Base-by-base conservation (phyloP, 2,888 invertebrate genomes). In the Ormyrus pomaceus region DNA sequence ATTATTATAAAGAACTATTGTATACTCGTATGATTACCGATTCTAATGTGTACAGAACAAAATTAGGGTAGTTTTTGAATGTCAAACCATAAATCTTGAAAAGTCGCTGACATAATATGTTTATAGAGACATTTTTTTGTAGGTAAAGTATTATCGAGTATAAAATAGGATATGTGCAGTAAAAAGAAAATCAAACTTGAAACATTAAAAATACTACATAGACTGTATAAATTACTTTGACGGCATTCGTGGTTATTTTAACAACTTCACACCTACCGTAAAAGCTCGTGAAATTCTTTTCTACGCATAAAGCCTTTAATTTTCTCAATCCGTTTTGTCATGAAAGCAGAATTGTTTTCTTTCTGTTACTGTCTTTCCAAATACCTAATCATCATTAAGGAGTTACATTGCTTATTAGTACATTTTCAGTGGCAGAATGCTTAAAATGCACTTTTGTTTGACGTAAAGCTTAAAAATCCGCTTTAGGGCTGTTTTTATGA, bases 231-330 rank as follows among this genome's bases (percentile, higher is more conserved):
- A 77, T 81, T 77, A 77, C 69, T 77, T 81, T 81, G 77, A 81
- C 77, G 81, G 62, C 73, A 74, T 77, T 74, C 56, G 77, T 74
- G 81, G 77, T 81, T 81, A 77, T 81, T 81, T 81, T 81, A 77
- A 81, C 77, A 81, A 81, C 81, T 81, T 81, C 74, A 61, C 81
- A 81, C 81, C 81, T 81, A 77, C 74, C 74, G 77, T 68, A 66
- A 80, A 64, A 64, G 76, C 76, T 80, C 80, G 69, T 80, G 72
- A 80, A 80, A 80, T 77, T 76, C 76, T 80, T 77, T 69, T 73
- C 79, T 80, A 71, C 71, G 74, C 75, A 64, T 76, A 65, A 76
- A 79, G n/a, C 64, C 46, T 64, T 79, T 79, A 56, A 79, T 79
- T 79, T 79, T 79, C 69, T 79, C 75, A 70, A 70, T 71, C 19